Evolutionary conservation across 1,140 invertebrate species (phyloP), one percentile per base, ranked within the genome.

Genomic region (Heliothis subflexa): DNA sequence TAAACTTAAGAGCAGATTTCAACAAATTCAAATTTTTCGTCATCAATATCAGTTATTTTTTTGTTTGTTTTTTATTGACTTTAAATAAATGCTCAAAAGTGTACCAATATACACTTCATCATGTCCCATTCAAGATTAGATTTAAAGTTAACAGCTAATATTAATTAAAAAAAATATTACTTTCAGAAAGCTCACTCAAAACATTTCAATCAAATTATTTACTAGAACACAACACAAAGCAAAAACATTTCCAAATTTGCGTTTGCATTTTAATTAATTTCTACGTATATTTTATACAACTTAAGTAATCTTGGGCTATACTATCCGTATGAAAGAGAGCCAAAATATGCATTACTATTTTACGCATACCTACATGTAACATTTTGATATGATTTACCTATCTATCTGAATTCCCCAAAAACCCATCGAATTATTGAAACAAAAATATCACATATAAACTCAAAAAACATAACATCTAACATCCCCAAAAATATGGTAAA

Each of bases 211-310:
- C 45, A 11, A 70, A 70, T 70, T 70, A 70, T 70, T 70, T 79
- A 72, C 78, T 76, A 70, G 71, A 78, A 84, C 81, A 81, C 79
- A 70, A 81, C 81, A 79, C 81, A 79, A 52, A 62, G 5, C 25
- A 54, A 66, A 64, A 66, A 47, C 33, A 47, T 47, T 61, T 5
- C 3, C 0, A 4, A 13, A 3, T 11, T 5, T 28, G 12, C 13
- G 7, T 28, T n/a, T 33, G 45, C 33, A n/a, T 40, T 5, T 2
- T 11, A 18, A 3, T 47, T 18, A 33, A 33, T 33, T 33, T 33
- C 33, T 3, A 7, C 9, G 33, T 40, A 40, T 40, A 9, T 9
- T 40, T 40, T 40, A 7, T 7, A 40, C 5, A 40, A n/a, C n/a
- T n/a, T n/a, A n/a, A n/a, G n/a, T n/a, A n/a, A n/a, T n/a, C n/a